Conservation (phyloP, 2,888 invertebrate genomes). For the Notocelia uddmanniana region DNA sequence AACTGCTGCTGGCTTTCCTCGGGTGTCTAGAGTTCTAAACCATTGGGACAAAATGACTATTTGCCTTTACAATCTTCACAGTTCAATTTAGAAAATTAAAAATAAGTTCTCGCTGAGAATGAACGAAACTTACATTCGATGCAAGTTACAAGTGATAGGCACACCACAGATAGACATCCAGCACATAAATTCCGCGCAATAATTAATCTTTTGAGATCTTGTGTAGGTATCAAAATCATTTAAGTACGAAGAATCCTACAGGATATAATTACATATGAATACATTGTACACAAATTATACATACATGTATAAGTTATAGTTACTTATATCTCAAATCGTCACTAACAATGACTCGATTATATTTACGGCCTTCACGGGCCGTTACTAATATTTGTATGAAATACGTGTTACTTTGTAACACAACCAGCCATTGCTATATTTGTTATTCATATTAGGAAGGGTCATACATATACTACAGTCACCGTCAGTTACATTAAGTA, state of each 20-base stretch:
- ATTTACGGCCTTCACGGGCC: not conserved
- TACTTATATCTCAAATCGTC: not conserved
- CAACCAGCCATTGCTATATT: not conserved
- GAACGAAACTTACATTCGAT: too few species aligned
- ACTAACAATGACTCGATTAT: constrained; percentile 4
- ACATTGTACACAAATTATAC: not conserved
- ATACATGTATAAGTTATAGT: too few species aligned
- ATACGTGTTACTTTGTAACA: constrained; percentile 6
- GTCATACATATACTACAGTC: constrained; percentile 15
- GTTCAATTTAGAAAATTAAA: too few species aligned
- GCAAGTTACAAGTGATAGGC: too few species aligned
- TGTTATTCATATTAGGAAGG: not conserved
- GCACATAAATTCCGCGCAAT: not conserved
- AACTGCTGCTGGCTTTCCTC: too few species aligned
- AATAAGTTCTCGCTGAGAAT: too few species aligned
- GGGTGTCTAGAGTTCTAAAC: too few species aligned
- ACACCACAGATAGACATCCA: not conserved
- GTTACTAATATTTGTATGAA: not conserved
- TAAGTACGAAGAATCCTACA: not conserved
- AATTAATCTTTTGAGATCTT: not conserved
- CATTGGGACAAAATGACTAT: too few species aligned
- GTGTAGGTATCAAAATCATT: not conserved
- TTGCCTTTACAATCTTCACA: too few species aligned
- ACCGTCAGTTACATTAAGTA: not conserved
- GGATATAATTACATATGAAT: not conserved